phyloP scores from a whole-genome alignment of 2,888 invertebrate species.

The Spodoptera picta region DNA sequence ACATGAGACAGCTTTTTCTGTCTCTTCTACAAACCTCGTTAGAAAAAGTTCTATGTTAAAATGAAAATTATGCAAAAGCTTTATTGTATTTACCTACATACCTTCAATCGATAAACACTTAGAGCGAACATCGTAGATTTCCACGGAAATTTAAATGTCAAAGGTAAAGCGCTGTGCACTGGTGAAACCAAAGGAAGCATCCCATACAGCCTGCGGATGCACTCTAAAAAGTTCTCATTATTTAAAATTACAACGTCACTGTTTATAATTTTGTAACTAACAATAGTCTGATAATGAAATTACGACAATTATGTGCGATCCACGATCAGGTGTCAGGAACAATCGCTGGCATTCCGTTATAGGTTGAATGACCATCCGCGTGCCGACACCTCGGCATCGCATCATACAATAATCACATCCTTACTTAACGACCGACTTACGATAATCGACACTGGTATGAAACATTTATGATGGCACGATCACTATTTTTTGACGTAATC shows the following conservation, averaged over 20 bases:
- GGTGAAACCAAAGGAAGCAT: neutral
- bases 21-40: too few species aligned
- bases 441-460: constrained; percentile 24
- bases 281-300: constrained; percentile 52
- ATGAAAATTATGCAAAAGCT: too few species aligned
- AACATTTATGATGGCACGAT: constrained; percentile 4
- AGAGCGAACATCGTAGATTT: too few species aligned
- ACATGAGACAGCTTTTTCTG: too few species aligned
- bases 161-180: too few species aligned
- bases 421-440: constrained; percentile 29
- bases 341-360: constrained; percentile 61
- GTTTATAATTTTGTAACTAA: constrained; percentile 18
- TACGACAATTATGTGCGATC: constrained; percentile 58
- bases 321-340: constrained; percentile 44
- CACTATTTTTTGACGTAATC: constrained; percentile 8
- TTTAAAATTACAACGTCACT: constrained; percentile 3
- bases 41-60: too few species aligned
- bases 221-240: constrained; percentile 1
- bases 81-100: too few species aligned
- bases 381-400: constrained; percentile 53
- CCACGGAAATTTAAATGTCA: too few species aligned
- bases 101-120: too few species aligned
- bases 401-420: constrained; percentile 50
- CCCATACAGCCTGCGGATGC: constrained; percentile 1
- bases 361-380: constrained; percentile 68